Base-by-base conservation (phyloP, 2,797 vertebrate genomes). In the Phyllotis vaccarum region DNA sequence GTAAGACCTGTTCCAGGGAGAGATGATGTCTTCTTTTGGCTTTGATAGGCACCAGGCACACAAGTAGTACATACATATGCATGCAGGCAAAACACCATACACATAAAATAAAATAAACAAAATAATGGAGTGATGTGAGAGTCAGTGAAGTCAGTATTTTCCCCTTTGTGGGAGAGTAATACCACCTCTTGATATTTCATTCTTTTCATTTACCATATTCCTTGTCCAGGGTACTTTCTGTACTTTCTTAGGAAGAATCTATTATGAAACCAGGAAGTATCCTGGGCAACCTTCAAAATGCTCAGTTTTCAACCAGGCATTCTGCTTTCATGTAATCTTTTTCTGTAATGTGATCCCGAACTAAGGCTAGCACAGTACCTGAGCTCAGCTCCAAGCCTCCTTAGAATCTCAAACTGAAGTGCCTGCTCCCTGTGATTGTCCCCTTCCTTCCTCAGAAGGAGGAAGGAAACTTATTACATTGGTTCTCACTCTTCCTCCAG, bases 271-370 rank as follows among this genome's bases (percentile, higher is more conserved):
- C 52, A 54, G 78, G 17, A 82, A 90, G 22, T 81, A 22, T 89
- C 80, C n/a, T 78, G 21, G 17, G 5, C 3, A 49, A 37, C 10
- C 58, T 95, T 83, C 86, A 94, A 88, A 93, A 80, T 87, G 31
- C 60, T 79, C 91, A 64, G 80, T 76, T 91, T 43, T 96, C 68
- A 74, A 14, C 22, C 82, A 17, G 75, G 91, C 56, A 72, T 16
- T 11, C 1, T 21, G 62, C 6, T 86, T 34, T n/a, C 9, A 0
- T 68, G 1, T 78, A 74, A 82, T n/a, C 49, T 90, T 76, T 60
- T 58, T 43, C 52, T 86, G 9, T 43, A 21, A 82, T 75, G 60
- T 6, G 40, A 29, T 78, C 16, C 34, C 3, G 49, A 52, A 29
- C 34, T 24, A 62, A n/a, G 70, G 43, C 12, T 43, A 27, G 10